Evolutionary conservation across 2,888 invertebrate species (phyloP), one percentile per base, ranked within the genome.

Genomic region (Parnassius apollo): DNA sequence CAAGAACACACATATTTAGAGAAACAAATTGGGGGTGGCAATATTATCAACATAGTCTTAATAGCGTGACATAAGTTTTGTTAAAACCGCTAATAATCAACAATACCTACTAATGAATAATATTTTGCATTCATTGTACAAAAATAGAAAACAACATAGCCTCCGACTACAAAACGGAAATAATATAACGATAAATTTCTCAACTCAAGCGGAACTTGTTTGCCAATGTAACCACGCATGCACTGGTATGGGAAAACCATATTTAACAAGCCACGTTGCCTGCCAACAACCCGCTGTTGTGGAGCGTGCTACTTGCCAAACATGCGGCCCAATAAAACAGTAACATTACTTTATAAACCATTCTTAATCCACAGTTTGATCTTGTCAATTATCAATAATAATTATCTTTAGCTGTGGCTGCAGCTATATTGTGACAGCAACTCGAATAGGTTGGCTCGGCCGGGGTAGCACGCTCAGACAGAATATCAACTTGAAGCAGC

Each of bases 181-280:
- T 55, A 63, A 63, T 63, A 59, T 51, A 58, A 55, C 59, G 12
- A 59, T 59, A 63, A 63, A 63, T 63, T 63, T 55, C 25, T 44
- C 54, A 54, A 49, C 12, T 54, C 55, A 54, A 58, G 58, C 58
- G 54, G n/a, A 62, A 57, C 62, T 49, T 49, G 49, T 44, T 46
- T n/a, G 50, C 62, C 42, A 45, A 63, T 59, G 54, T 58, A 58
- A 50, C 58, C 62, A 44, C 59, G 59, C 59, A 35, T 59, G 59
- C 51, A 49, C 54, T 22, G 25, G 53, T 63, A 59, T 63, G 59
- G 62, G 62, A 59, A 50, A 59, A 63, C 62, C 58, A 63, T 63
- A 63, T 63, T 63, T 63, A 63, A 62, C 62, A 62, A 55, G 59
- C 62, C 62, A 55, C 45, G 54, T 35, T 12, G 58, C 59, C 50